phyloP scores from a whole-genome alignment of 2,113 vertebrate genomes.

The Narcine bancroftii region DNA sequence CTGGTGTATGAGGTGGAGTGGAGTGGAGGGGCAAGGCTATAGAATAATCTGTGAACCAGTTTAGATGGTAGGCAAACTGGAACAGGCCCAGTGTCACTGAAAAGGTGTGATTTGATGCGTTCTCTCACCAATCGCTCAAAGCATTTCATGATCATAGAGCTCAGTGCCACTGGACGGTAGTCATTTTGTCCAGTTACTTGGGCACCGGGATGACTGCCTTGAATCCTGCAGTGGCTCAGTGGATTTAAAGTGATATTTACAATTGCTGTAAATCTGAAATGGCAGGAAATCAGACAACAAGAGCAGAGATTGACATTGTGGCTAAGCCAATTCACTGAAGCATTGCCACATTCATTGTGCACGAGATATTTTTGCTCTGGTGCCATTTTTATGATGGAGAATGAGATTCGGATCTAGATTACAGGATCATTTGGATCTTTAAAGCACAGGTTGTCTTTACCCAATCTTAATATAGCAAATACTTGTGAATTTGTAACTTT shows the following conservation, averaged over 20 bases:
- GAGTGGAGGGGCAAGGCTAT: too few species aligned
- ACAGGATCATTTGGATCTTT: neutral
- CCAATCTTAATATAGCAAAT: conserved; percentile 16
- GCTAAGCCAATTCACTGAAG: neutral
- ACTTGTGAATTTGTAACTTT: neutral
- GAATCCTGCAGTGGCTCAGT: too few species aligned
- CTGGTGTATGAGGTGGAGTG: too few species aligned
- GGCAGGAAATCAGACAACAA: neutral
- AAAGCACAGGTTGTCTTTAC: conserved; percentile 23
- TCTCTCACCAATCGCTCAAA: too few species aligned
- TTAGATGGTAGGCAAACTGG: too few species aligned
- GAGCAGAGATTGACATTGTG: neutral
- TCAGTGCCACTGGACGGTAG: too few species aligned
- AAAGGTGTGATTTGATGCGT: too few species aligned
- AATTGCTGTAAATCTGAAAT: neutral
- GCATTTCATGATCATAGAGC: too few species aligned
- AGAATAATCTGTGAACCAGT: too few species aligned
- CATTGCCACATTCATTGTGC: neutral
- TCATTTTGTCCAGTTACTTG: too few species aligned
- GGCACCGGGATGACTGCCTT: too few species aligned
- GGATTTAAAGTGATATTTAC: neutral
- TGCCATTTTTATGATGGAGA: neutral
- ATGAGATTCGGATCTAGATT: neutral
- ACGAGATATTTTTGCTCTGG: neutral
- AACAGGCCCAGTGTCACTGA: too few species aligned